Percentiles rank a stretch among this genome's conserved stretches.
These are phyloP conservation scores for Pygoscelis antarcticus DNA, from an alignment of 2,113 vertebrate genomes.

Conservation along the genomic window DNA sequence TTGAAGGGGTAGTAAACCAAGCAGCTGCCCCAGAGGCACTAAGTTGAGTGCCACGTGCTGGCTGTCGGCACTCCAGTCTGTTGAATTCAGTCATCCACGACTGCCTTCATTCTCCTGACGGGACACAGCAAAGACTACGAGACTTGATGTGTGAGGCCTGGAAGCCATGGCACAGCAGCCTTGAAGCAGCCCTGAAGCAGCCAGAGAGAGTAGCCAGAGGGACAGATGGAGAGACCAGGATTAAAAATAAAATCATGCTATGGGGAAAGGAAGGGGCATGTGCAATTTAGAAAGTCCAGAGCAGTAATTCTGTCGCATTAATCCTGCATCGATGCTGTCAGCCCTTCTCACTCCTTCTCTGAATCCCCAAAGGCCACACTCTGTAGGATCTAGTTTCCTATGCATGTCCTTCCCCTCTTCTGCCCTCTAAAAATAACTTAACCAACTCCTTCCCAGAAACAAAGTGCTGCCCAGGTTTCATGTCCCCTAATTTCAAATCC, in stretches of 20 bases:
- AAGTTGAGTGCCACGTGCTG: background rate
- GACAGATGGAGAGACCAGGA: slow-evolving; percentile 41
- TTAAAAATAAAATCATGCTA: slow-evolving; percentile 62
- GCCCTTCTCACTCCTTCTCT: slow-evolving; percentile 3
- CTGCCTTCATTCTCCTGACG: slow-evolving; percentile 6
- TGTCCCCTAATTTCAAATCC: background rate
- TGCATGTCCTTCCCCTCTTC: background rate
- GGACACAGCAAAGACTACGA: slow-evolving; percentile 18
- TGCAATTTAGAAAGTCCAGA: slow-evolving; percentile 43
- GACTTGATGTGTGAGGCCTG: slow-evolving; percentile 15
- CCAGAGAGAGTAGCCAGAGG: slow-evolving; percentile 59
- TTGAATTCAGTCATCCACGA: background rate
- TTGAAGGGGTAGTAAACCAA: background rate
- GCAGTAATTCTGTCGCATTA: background rate
- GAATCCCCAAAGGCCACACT: background rate
- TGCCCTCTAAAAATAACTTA: slow-evolving; percentile 13
- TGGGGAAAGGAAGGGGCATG: slow-evolving; percentile 28
- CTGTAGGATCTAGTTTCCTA: slow-evolving; percentile 3
- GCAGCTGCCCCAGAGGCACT: slow-evolving; percentile 21
- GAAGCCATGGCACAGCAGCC: slow-evolving; percentile 35
- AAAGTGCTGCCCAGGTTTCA: background rate
- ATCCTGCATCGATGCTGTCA: background rate
- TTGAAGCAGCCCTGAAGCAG: slow-evolving; percentile 58
- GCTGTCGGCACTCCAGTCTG: background rate
- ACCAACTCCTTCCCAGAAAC: background rate